Conservation (phyloP, 2,113 vertebrate species). For the Nyctibius bracteatus region DNA sequence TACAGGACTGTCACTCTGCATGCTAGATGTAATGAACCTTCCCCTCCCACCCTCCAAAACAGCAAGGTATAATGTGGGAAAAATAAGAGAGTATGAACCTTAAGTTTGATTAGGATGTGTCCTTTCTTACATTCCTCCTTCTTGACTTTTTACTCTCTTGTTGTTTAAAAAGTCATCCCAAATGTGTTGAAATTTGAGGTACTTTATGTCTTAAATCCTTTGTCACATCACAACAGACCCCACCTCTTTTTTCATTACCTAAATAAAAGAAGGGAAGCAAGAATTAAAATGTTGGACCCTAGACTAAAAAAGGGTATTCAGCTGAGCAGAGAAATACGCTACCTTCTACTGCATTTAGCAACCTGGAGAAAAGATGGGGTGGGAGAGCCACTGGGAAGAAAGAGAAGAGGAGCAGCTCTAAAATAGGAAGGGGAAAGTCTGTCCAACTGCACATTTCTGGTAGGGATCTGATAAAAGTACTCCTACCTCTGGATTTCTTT, state of each 20-base stretch:
- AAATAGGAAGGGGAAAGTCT: neutral
- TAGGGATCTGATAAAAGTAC: neutral
- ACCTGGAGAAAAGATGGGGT: neutral
- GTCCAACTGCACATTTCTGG: neutral
- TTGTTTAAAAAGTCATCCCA: neutral
- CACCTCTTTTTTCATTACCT: neutral
- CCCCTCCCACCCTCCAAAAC: rapidly evolving
- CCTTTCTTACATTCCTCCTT: neutral
- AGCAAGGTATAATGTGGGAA: neutral
- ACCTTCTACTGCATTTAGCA: neutral
- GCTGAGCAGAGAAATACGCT: neutral
- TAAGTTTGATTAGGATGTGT: neutral
- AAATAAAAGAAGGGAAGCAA: neutral
- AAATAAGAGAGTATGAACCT: neutral
- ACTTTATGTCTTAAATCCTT: neutral
- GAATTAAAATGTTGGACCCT: neutral
- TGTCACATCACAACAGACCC: neutral
- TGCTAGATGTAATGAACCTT: neutral
- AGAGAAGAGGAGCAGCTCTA: neutral
- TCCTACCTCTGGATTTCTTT: neutral
- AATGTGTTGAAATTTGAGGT: neutral
- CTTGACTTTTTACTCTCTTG: neutral
- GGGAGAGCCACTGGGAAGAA: neutral
- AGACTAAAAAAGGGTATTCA: neutral
- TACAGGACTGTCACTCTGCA: neutral